These are phyloP conservation scores for Eucriotettix oculatus DNA, from an alignment of 2,888 invertebrate genomes.

Conservation along the genomic window DNA sequence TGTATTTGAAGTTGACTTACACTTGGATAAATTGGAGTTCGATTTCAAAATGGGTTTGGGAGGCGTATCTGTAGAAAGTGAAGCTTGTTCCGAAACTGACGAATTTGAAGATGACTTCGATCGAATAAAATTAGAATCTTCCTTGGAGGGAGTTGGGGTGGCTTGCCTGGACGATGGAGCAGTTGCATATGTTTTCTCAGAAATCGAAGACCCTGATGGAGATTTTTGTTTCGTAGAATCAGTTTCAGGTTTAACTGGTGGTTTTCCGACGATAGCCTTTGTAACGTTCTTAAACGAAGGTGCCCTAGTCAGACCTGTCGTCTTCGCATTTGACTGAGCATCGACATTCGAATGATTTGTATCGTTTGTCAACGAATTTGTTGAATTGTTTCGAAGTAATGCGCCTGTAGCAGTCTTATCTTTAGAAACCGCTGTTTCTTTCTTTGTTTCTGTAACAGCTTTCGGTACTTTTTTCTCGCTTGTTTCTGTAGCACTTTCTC, in stretches of 20 bases:
- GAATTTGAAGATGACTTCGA: background rate
- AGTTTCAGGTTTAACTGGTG: background rate
- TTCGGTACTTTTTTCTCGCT: background rate
- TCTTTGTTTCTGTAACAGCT: too few relatives aligned
- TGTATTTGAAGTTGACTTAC: constrained; percentile 4
- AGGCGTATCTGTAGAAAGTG: background rate
- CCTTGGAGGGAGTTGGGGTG: background rate
- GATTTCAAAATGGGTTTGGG: constrained; percentile 9
- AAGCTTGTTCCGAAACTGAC: background rate
- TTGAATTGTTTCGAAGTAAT: too few relatives aligned
- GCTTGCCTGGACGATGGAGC: constrained; percentile 9
- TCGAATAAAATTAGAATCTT: too few relatives aligned
- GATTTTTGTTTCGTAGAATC: background rate
- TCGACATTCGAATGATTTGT: too few relatives aligned
- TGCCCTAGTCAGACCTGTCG: background rate
- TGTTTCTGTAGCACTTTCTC: background rate
- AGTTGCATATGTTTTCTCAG: background rate
- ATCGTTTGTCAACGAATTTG: too few relatives aligned
- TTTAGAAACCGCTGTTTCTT: too few relatives aligned
- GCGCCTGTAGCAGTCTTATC: too few relatives aligned
- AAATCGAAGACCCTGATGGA: background rate
- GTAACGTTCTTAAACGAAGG: background rate
- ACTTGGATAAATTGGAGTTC: constrained; percentile 1
- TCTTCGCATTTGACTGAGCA: too few relatives aligned
- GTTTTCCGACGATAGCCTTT: constrained; percentile 16